Evolutionary conservation across 2,797 vertebrate genomes (phyloP).

Genomic region (Phrynocephalus forsythii): DNA sequence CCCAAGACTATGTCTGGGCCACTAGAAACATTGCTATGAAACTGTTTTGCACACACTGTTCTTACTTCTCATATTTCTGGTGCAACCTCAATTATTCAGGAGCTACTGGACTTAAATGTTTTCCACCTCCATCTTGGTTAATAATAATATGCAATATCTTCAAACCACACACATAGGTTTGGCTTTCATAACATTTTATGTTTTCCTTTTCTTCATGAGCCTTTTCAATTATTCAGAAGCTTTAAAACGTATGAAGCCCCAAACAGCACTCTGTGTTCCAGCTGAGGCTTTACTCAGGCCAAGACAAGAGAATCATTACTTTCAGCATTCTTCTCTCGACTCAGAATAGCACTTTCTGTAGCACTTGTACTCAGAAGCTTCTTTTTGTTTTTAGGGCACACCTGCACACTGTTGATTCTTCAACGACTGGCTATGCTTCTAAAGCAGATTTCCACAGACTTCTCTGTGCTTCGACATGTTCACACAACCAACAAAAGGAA

Average conservation of each 20-base stretch:
- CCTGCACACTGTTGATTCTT: neutral
- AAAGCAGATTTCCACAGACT: neutral
- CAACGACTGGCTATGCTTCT: neutral
- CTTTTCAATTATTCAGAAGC: neutral
- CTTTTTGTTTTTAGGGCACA: neutral
- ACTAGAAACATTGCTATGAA: neutral
- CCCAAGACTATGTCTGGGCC: neutral
- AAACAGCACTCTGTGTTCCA: neutral
- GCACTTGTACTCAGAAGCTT: neutral
- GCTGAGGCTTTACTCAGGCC: neutral
- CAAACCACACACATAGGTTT: neutral
- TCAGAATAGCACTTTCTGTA: neutral
- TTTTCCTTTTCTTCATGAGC: neutral
- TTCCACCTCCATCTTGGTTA: neutral
- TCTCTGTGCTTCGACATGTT: neutral
- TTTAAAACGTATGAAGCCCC: neutral
- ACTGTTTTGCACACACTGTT: neutral
- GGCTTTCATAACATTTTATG: neutral
- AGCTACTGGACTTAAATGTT: neutral
- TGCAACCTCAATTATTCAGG: slow-evolving; percentile 1
- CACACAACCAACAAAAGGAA: neutral
- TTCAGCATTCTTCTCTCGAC: neutral
- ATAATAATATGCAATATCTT: neutral
- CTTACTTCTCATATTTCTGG: neutral
- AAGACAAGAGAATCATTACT: slow-evolving; percentile 19